Conservation (phyloP, 2,113 vertebrate genomes). For the Rhagologus leucostigma region DNA sequence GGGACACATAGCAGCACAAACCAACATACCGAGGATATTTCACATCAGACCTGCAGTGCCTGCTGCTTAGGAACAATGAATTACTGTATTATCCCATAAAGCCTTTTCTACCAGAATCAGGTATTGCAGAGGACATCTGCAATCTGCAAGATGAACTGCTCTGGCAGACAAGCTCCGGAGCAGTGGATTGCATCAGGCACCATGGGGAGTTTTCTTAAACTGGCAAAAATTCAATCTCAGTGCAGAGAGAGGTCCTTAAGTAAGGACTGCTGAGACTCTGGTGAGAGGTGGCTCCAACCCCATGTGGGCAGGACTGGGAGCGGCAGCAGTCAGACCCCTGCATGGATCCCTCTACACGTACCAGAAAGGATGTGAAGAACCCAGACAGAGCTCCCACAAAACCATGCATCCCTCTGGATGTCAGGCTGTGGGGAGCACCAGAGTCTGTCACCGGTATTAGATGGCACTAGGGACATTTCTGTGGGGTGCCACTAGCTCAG, state of each 20-base stretch:
- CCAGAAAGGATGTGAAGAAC: not conserved
- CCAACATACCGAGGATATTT: too few relatives aligned
- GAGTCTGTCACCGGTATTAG: not conserved
- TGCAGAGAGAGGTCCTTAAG: not conserved
- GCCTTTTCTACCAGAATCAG: not conserved
- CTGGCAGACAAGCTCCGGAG: not conserved
- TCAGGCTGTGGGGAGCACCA: not conserved
- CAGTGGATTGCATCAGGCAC: not conserved
- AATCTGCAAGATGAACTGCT: not conserved
- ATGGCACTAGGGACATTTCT: not conserved
- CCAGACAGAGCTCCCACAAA: not conserved
- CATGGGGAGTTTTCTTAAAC: not conserved
- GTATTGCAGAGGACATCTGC: not conserved
- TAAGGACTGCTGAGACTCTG: not conserved
- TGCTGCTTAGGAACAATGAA: not conserved
- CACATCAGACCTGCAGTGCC: not conserved
- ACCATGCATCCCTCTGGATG: not conserved
- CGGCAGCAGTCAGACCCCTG: not conserved
- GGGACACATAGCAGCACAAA: not conserved
- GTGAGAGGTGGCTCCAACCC: rapidly evolving
- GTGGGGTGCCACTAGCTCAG: not conserved
- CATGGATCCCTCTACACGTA: not conserved
- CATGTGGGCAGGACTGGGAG: not conserved
- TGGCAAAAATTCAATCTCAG: not conserved
- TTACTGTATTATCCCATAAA: not conserved